These are phyloP conservation scores for Ferdinandea cuprea DNA, from an alignment of 2,888 invertebrate species.

Conservation along the genomic window DNA sequence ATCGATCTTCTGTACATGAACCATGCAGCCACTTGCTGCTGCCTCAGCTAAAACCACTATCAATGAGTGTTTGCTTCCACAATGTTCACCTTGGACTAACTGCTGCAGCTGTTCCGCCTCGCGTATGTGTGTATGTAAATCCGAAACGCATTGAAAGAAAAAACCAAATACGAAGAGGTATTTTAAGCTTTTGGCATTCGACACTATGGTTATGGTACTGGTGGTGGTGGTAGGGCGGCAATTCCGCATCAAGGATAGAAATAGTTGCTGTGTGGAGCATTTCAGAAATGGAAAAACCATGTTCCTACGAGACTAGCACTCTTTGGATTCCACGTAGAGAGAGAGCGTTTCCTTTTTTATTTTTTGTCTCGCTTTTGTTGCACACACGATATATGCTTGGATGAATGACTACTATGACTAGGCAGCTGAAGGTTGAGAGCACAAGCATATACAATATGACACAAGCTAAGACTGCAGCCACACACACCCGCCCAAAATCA, in stretches of 20 bases:
- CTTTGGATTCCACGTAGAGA: slow-evolving; percentile 42
- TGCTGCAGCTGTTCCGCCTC: slow-evolving; percentile 41
- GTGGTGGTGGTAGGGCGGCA: slow-evolving; percentile 9
- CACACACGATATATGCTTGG: slow-evolving; percentile 33
- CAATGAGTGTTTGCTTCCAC: slow-evolving; percentile 18
- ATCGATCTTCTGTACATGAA: slow-evolving; percentile 49
- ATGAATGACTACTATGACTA: slow-evolving; percentile 41
- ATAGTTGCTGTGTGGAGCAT: slow-evolving; percentile 6
- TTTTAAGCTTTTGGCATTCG: slow-evolving; percentile 63
- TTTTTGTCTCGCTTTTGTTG: too few species aligned
- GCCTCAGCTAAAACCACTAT: slow-evolving; percentile 34
- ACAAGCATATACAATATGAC: background rate
- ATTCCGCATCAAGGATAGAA: slow-evolving; percentile 1
- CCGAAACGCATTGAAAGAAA: slow-evolving; percentile 7
- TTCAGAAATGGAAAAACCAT: slow-evolving; percentile 62
- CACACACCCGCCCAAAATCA: slow-evolving; percentile 12
- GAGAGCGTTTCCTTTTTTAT: slow-evolving; percentile 14
- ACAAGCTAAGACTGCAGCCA: slow-evolving; percentile 1
- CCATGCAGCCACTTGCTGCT: slow-evolving; percentile 59
- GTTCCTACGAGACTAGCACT: slow-evolving; percentile 45
- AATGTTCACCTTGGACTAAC: slow-evolving; percentile 57
- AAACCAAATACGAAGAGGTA: slow-evolving; percentile 14
- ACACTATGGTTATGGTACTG: slow-evolving; percentile 30
- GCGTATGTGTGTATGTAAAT: slow-evolving; percentile 15
- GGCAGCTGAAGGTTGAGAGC: slow-evolving; percentile 57